Percentiles rank a stretch among this genome's conserved stretches.
Conservation (phyloP, 2,888 invertebrate species). For the Oligia latruncula region DNA sequence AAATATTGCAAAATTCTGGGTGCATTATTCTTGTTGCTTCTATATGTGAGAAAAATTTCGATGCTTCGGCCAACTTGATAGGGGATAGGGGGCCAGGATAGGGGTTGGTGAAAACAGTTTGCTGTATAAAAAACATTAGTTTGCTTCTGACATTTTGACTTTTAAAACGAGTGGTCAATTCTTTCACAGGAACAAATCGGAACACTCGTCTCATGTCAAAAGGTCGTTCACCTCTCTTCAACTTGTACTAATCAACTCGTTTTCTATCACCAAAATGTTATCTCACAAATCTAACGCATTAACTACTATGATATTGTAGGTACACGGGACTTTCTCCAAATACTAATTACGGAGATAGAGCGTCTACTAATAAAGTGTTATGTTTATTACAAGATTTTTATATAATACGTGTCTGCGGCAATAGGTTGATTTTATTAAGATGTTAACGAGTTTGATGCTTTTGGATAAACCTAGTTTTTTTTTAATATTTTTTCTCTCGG, state of each 20-base stretch:
- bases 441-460: conserved; percentile 32
- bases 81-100: no score
- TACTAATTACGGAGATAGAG: conserved; percentile 57
- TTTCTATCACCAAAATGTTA: conserved; percentile 59
- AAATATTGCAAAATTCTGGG: neutral
- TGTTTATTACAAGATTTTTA: conserved; percentile 54
- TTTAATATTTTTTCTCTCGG: neutral
- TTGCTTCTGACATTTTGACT: neutral
- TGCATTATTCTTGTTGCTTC: neutral
- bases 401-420: conserved; percentile 14
- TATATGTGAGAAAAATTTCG: neutral
- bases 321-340: conserved; percentile 59
- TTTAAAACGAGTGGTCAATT: neutral
- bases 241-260: conserved; percentile 50
- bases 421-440: conserved; percentile 49
- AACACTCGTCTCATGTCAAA: conserved; percentile 16
- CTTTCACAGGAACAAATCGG: neutral
- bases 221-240: conserved; percentile 33
- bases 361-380: conserved; percentile 53
- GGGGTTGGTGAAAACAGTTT: neutral
- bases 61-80: neutral
- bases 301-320: conserved; percentile 43
- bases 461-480: conserved; percentile 7
- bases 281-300: conserved; percentile 57
- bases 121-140: no score